Base-by-base conservation (phyloP, 2,888 invertebrate species). In the Orgyia antiqua region DNA sequence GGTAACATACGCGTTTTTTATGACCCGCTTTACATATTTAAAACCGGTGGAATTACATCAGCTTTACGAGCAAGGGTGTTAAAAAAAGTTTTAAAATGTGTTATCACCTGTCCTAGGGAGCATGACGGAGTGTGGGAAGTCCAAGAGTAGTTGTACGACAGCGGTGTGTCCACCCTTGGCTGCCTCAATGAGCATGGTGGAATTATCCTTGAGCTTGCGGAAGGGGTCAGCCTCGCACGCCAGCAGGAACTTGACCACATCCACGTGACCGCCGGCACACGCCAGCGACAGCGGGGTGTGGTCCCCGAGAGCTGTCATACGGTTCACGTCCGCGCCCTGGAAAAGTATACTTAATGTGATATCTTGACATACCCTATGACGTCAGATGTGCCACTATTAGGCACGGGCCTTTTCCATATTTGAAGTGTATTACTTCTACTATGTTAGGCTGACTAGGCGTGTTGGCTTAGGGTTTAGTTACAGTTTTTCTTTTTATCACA, bases 171-270 rank as follows among this genome's bases (percentile, higher is more conserved):
- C 99, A 28, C 98, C 98, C 83, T 98, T 98, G 27, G 99, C 95
- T 29, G 98, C 99, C 83, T 99, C 99, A 58, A 99, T 98, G 52
- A 99, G 89, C 93, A 98, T 99, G 31, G 98, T 98, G 39, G 97
- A 97, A 76, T 98, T 98, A 84, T 99, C 99, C 89, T 98, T 98
- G 29, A 99, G 90, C 84, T 96, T 97, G 86, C 98, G 96, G 78
- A 95, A 95, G 28, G 97, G 97, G 87, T 99, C 96, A 24, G 98
- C 98, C 54, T 95, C 94, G 80, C 95, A 93, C 31, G 94, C 92
- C 40, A 99, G 89, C 45, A 99, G 88, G 61, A 96, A 88, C 84
- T 98, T 96, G 12, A 98, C 98, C 29, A 98, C 96, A 49, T 94
- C 90, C 49, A 95, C 90, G 83, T 98, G 98, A 1, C 99, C 99